Evolutionary conservation across 1,140 invertebrate genomes (phyloP).

Genomic region (Ips nitidus): DNA sequence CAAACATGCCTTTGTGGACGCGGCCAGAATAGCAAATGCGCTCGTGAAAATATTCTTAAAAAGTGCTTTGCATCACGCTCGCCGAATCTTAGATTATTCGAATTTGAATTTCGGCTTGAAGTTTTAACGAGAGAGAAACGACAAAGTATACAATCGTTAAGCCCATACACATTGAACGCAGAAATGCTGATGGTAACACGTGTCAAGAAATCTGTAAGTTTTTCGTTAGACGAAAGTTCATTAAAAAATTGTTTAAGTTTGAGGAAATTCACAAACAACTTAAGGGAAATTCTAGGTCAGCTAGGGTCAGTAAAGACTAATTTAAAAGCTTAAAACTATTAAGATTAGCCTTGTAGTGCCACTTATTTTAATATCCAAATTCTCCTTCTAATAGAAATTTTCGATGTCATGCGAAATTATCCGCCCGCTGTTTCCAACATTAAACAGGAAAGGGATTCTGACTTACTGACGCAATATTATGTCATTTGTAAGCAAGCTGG

Average conservation of each 20-base stretch:
- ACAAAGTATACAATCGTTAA: not conserved
- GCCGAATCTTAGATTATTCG: conserved; percentile 19
- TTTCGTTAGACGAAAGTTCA: not conserved
- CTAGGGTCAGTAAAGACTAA: too few species aligned
- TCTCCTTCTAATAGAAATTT: not conserved
- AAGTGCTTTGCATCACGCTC: conserved; percentile 24
- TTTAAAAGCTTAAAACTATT: too few species aligned
- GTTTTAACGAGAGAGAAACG: conserved; percentile 1
- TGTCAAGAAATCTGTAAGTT: too few species aligned
- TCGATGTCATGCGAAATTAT: not conserved
- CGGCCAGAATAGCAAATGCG: conserved; percentile 21
- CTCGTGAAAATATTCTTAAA: conserved; percentile 32
- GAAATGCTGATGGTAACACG: too few species aligned
- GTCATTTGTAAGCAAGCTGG: not conserved
- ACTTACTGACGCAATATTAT: conserved; percentile 6
- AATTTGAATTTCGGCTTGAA: conserved; percentile 13
- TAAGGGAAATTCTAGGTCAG: too few species aligned
- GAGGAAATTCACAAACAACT: not conserved
- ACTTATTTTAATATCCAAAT: too few species aligned
- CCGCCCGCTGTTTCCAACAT: not conserved
- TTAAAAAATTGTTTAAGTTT: not conserved
- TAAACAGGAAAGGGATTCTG: not conserved
- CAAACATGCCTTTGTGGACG: conserved; percentile 26
- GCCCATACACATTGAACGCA: too few species aligned
- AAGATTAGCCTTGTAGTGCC: too few species aligned